phyloP scores from a whole-genome alignment of 2,113 vertebrate species.

The Fulica atra region DNA sequence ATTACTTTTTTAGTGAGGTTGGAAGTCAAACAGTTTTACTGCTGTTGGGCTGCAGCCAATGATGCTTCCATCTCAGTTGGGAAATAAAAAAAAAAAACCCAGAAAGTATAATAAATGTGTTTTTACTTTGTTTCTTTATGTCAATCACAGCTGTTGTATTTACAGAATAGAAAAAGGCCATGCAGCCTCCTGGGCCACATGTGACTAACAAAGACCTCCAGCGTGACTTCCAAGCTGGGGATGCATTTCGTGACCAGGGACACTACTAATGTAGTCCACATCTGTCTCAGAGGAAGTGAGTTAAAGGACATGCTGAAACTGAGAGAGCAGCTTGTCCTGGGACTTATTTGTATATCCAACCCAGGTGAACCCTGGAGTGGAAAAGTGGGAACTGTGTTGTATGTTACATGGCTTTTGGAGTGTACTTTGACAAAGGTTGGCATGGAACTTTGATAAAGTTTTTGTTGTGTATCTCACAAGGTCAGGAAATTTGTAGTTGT shows the following conservation, averaged over 20 bases:
- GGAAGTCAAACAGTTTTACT: slow-evolving; percentile 49
- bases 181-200: not conserved
- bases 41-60: slow-evolving; percentile 37
- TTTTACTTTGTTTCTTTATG: slow-evolving; percentile 40
- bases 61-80: slow-evolving; percentile 10
- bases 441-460: not conserved
- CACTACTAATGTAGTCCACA: not conserved
- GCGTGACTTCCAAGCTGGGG: not conserved
- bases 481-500: not conserved
- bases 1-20: slow-evolving; percentile 43
- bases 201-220: slow-evolving; percentile 26
- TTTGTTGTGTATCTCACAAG: not conserved
- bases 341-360: not conserved
- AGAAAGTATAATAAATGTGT: slow-evolving; percentile 39
- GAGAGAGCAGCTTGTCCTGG: not conserved
- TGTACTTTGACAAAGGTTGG: not conserved
- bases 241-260: not conserved
- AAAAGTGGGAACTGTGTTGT: not conserved
- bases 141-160: slow-evolving; percentile 43
- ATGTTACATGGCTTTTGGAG: not conserved
- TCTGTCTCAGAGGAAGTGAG: not conserved
- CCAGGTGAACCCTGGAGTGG: not conserved
- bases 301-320: not conserved
- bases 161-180: slow-evolving; percentile 18
- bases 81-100: not conserved